Evolutionary conservation across 2,797 vertebrate genomes (phyloP), one percentile per base, ranked within the genome.

Genomic region (Epinephelus awoara): DNA sequence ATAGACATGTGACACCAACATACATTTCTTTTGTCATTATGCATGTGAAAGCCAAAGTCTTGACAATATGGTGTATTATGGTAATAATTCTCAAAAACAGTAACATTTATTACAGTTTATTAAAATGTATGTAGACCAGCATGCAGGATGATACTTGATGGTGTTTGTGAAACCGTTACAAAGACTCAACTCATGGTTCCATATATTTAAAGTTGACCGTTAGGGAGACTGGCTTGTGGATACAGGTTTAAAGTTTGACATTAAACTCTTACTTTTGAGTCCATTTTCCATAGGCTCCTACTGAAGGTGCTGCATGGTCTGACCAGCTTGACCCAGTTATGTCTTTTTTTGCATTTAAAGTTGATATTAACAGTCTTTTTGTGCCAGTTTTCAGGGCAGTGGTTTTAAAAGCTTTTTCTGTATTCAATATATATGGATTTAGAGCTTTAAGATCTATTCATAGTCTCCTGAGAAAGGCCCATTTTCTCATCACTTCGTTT

Each of bases 201-300:
- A 61, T 7, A 14, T 42, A 12, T 42, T 10, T 12, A 9, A 34
- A 8, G 34, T 34, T 34, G 34, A 8, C 34, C 2, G 7, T 1
- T 8, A 8, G 34, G 34, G 34, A 34, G 34, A 34, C 34, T 42
- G 12, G 15, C 17, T 55, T 42, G 6, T 51, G 1, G 8, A 67
- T n/a, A 46, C 56, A 21, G 38, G 66, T 27, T 46, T 58, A 38
- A 47, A 65, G 55, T 64, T 75, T 62, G 49, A 50, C 23, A 49
- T 19, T 42, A 18, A 27, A 23, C 19, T 50, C 6, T 6, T 27
- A 18, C 18, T 50, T 52, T 58, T 54, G 46, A 34, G 44, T 27
- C 25, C 9, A 21, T 62, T 67, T 62, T 29, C 10, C 14, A 64
- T 34, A 42, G 42, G 13, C 7, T 34, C 3, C 12, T 5, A 1